Conservation (phyloP, 2,888 invertebrate species). For the Chaetogeoica ovagalla region DNA sequence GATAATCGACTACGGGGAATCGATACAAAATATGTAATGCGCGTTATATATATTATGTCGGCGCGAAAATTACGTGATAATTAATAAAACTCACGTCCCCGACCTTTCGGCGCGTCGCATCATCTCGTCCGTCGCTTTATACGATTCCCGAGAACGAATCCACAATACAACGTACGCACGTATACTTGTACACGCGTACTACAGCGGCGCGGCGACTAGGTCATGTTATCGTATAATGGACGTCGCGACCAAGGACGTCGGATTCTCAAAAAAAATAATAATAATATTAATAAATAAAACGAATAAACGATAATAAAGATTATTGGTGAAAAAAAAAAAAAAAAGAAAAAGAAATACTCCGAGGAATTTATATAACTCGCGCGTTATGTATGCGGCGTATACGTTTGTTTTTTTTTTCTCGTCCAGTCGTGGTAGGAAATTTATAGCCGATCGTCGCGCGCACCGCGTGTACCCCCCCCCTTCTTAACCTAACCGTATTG, state of each 20-base stretch:
- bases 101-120: slow-evolving; percentile 42
- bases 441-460: slow-evolving; percentile 32
- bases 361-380: slow-evolving; percentile 30
- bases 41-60: too few species aligned
- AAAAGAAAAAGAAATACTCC: not conserved
- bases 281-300: slow-evolving; percentile 1
- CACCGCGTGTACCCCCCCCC: slow-evolving; percentile 41
- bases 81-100: slow-evolving; percentile 36
- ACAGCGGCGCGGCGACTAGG: slow-evolving; percentile 18
- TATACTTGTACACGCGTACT: not conserved
- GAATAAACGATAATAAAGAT: slow-evolving; percentile 24
- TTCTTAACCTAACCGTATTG: slow-evolving; percentile 26
- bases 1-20: too few species aligned
- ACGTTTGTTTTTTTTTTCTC: too few species aligned
- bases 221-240: slow-evolving; percentile 35
- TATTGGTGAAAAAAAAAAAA: slow-evolving; percentile 9
- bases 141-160: slow-evolving; percentile 25
- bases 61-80: too few species aligned
- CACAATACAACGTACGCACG: not conserved
- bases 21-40: too few species aligned
- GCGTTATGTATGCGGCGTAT: not conserved
- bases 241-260: slow-evolving; percentile 38
- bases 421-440: slow-evolving; percentile 40
- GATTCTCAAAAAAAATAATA: not conserved
- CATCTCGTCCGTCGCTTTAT: not conserved